These are phyloP conservation scores for Caenorhabditis drosophilae DNA, from an alignment of 2,888 invertebrate species.

Conservation along the genomic window DNA sequence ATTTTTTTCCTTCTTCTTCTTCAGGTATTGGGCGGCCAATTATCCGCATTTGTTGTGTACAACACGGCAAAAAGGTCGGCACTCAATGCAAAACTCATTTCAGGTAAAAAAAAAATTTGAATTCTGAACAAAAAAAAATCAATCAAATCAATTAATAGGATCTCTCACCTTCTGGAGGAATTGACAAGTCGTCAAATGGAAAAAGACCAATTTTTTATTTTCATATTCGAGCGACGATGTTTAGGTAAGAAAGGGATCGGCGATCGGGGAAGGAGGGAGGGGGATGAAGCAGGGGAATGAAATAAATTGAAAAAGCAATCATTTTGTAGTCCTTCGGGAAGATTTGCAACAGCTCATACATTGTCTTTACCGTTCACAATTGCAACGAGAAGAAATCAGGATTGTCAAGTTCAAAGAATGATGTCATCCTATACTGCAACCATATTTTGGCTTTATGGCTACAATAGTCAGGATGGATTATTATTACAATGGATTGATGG, in stretches of 20 bases:
- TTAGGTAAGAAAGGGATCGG: conserved; percentile 13
- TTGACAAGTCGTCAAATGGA: conserved; percentile 53
- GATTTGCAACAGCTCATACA: conserved; percentile 66
- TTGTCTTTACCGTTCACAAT: conserved; percentile 67
- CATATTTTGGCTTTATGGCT: conserved; percentile 67
- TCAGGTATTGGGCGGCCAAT: conserved; percentile 67
- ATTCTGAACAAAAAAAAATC: not conserved
- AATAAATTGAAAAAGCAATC: conserved; percentile 1
- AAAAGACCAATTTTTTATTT: conserved; percentile 68
- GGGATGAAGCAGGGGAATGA: too few species aligned
- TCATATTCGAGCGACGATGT: conserved; percentile 65
- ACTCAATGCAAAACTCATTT: conserved; percentile 56
- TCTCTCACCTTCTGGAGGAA: conserved; percentile 50
- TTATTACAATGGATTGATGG: conserved; percentile 57
- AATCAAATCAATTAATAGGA: conserved; percentile 32
- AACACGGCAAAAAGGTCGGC: conserved; percentile 64
- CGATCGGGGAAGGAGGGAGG: too few species aligned
- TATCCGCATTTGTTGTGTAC: conserved; percentile 68
- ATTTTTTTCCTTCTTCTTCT: too few species aligned
- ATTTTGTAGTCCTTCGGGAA: conserved; percentile 50
- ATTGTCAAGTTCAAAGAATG: conserved; percentile 69
- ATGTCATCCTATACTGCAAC: conserved; percentile 69
- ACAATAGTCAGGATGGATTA: conserved; percentile 60
- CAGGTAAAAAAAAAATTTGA: conserved; percentile 26
- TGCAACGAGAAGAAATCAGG: conserved; percentile 67